Evolutionary conservation across 1,140 invertebrate species (phyloP), one percentile per base, ranked within the genome.

Genomic region (Elysia chlorotica): DNA sequence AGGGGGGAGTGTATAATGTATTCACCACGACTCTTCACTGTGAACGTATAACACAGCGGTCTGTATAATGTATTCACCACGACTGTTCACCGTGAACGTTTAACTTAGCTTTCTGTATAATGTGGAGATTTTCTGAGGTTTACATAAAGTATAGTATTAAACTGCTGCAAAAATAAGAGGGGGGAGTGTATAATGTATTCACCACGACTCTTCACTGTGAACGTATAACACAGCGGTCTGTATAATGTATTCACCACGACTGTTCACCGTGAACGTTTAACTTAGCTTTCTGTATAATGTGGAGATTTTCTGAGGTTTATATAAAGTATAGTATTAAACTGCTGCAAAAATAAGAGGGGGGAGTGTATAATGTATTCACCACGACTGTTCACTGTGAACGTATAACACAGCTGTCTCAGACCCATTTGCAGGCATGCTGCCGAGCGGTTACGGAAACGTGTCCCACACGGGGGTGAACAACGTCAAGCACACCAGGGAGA

Each of bases 401-500:
- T n/a, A n/a, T 48, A 48, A 48, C 10, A 48, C 6, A 14, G 56
- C 56, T 2, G n/a, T 31, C 23, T 48, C 59, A 33, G 31, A 23
- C 23, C 14, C 65, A 23, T 66, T 48, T 66, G 54, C 62, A 57
- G 66, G 66, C 19, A 59, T 69, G 67, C 33, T 69, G 53, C 63
- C 76, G 0, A 77, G 78, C 2, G 73, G 75, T 56, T 73, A 73
- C 57, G 59, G 74, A 21, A 75, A 61, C 35, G 74, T 85, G 21
- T 79, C 82, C 19, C 70, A 74, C 28, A 78, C 73, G 21, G 80
- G 87, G 6, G 87, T 87, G 10, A 78, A 77, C 6, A 80, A 80
- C 38, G 87, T 89, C 28, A 80, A 86, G 61, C 79, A 81, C 62
- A 76, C 80, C 33, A 81, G 89, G 5, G 87, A 88, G 68, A 84